Conservation (phyloP, 2,888 invertebrate genomes). For the Augochlorella aurata region DNA sequence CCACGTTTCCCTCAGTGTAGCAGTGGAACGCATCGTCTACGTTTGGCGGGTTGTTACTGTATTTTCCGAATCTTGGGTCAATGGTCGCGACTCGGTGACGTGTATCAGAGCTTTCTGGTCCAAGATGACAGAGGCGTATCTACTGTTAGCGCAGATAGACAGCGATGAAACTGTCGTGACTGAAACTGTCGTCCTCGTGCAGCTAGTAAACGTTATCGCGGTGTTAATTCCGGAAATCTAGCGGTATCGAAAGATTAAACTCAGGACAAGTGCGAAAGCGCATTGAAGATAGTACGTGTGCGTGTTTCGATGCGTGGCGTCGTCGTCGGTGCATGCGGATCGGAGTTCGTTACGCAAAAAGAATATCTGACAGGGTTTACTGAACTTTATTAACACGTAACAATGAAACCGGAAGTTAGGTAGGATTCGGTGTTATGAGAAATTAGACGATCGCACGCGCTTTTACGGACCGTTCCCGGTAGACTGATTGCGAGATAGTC, state of each 20-base stretch:
- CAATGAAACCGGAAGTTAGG: constrained; percentile 41
- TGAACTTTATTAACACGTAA: constrained; percentile 54
- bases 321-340: neutral
- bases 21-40: neutral
- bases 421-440: constrained; percentile 26
- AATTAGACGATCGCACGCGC: constrained; percentile 28
- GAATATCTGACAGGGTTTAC: constrained; percentile 26
- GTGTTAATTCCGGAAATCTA: constrained; percentile 13
- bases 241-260: constrained; percentile 38
- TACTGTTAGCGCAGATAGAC: neutral
- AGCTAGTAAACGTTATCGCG: constrained; percentile 7
- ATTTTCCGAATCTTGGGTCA: neutral
- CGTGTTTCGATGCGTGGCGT: neutral
- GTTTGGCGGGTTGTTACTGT: neutral
- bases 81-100: neutral
- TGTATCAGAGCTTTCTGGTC: neutral
- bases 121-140: neutral
- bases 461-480: constrained; percentile 43
- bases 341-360: constrained; percentile 2
- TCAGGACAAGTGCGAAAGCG: constrained; percentile 29
- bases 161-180: too few species aligned
- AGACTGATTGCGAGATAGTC: constrained; percentile 40
- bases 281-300: constrained; percentile 22
- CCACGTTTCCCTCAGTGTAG: neutral
- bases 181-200: neutral